A percentile compares a stretch with the other conserved stretches of the same genome.
These are phyloP conservation scores for Lanius ludovicianus DNA, from an alignment of 2,113 vertebrate species.

Conservation along the genomic window DNA sequence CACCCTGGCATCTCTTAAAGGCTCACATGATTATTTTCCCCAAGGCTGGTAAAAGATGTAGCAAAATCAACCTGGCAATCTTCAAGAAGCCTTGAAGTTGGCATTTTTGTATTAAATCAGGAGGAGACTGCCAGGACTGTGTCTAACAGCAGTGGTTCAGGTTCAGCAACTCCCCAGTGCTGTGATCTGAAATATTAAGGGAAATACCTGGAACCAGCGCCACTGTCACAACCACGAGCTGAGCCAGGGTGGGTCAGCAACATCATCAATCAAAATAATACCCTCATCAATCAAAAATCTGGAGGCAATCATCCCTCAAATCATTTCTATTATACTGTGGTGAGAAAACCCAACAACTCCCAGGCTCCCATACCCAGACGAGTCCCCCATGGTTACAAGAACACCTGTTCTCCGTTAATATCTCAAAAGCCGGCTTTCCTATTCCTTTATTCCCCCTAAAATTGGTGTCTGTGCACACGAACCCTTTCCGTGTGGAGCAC, in stretches of 20 bases:
- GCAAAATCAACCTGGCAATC: not conserved
- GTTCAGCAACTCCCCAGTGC: rapidly evolving
- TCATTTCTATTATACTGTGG: rapidly evolving
- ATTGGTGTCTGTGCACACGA: rapidly evolving
- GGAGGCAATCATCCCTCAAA: not conserved
- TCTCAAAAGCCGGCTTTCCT: not conserved
- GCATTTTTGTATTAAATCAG: not conserved
- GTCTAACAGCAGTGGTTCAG: not conserved
- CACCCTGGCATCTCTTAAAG: not conserved
- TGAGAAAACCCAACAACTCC: not conserved
- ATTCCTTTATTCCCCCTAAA: not conserved
- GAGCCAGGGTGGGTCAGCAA: not conserved
- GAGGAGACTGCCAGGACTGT: not conserved
- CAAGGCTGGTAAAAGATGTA: not conserved
- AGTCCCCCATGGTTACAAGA: not conserved
- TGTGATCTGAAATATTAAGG: not conserved
- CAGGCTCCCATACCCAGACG: not conserved
- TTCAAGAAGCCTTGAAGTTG: not conserved
- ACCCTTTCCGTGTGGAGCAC: rapidly evolving
- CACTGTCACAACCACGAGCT: not conserved
- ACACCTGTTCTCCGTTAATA: not conserved
- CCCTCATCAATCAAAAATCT: not conserved
- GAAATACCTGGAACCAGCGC: not conserved
- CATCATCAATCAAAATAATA: not conserved
- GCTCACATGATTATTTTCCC: rapidly evolving